Evolutionary conservation across 2,888 invertebrate species (phyloP), one percentile per base, ranked within the genome.

Genomic region (Agriopis aurantiaria): DNA sequence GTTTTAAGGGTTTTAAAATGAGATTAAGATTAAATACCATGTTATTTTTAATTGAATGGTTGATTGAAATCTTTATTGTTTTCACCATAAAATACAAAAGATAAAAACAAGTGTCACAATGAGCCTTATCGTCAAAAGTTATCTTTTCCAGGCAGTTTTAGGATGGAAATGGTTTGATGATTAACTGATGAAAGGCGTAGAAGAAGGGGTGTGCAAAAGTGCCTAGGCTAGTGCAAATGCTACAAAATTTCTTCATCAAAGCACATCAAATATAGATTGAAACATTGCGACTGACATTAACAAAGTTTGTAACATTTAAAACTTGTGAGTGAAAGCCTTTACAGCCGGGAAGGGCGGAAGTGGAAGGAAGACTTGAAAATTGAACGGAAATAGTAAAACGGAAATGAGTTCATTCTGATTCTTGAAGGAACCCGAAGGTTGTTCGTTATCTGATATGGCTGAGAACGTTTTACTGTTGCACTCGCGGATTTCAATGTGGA

Each of bases 371-470:
- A 78, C 76, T 82, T 78, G 78, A 80, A 82, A 84, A 82, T 79
- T 77, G 78, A 85, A 83, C 82, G 84, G 85, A 83, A 85, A 82
- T 84, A 83, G 84, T 83, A 72, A 75, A 79, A 77, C 74, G 84
- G 84, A 85, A 85, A 84, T 82, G 83, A 82, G 81, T 84, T 82
- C 82, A 82, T 85, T 83, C 78, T 69, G 75, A 75, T 75, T 76
- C 73, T 76, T 73, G 73, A 68, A 68, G 72, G 67, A 76, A 65
- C 70, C 72, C 73, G 57, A 69, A 72, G 71, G 73, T 73, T 75
- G 60, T 61, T 68, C 55, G 57, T 68, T 69, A 73, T 71, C 63
- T 66, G 69, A 70, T 72, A 64, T 59, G 56, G 60, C 52, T 51
- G 62, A 63, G 59, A 71, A 65, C 58, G 60, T 51, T 75, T 70